These are phyloP conservation scores for Clupea harengus DNA, from an alignment of 2,113 vertebrate genomes.

Conservation along the genomic window DNA sequence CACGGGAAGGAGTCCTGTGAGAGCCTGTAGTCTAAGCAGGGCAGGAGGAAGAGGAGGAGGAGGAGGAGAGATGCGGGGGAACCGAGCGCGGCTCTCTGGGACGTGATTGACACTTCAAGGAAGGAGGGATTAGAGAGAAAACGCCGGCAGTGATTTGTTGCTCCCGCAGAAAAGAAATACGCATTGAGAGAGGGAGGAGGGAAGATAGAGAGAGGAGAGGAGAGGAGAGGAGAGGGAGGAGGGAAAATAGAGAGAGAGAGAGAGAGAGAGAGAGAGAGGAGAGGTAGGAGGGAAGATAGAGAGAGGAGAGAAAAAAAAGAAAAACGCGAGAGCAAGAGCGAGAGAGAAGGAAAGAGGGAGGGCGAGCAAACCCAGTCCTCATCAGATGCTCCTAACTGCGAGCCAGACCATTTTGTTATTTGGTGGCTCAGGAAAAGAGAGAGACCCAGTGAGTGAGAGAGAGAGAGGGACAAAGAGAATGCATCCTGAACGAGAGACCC, in stretches of 20 bases:
- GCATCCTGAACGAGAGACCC: background rate
- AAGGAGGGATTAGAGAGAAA: constrained; percentile 35
- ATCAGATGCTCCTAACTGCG: constrained; percentile 40
- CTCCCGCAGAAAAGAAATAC: constrained; percentile 59
- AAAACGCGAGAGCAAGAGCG: constrained; percentile 28
- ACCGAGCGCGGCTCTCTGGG: background rate
- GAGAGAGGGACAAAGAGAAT: constrained; percentile 33
- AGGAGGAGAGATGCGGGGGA: background rate
- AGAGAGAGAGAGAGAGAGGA: constrained; percentile 25
- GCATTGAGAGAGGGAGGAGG: constrained; percentile 57
- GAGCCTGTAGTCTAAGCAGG: background rate
- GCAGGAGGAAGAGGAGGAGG: background rate
- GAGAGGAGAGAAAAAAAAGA: background rate
- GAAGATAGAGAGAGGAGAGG: constrained; percentile 23
- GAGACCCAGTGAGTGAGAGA: constrained; percentile 31
- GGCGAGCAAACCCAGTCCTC: constrained; percentile 42
- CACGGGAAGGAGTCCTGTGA: background rate
- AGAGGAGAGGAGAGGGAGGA: constrained; percentile 14
- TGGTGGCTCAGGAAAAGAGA: constrained; percentile 25
- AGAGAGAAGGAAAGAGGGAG: constrained; percentile 35
- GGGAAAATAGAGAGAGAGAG: constrained; percentile 37
- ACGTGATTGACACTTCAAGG: constrained; percentile 54
- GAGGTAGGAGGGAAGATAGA: constrained; percentile 28
- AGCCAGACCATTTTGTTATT: constrained; percentile 37
- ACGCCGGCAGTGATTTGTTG: constrained; percentile 52